Conservation (phyloP, 2,888 invertebrate genomes). For the Cephus sareptanus region DNA sequence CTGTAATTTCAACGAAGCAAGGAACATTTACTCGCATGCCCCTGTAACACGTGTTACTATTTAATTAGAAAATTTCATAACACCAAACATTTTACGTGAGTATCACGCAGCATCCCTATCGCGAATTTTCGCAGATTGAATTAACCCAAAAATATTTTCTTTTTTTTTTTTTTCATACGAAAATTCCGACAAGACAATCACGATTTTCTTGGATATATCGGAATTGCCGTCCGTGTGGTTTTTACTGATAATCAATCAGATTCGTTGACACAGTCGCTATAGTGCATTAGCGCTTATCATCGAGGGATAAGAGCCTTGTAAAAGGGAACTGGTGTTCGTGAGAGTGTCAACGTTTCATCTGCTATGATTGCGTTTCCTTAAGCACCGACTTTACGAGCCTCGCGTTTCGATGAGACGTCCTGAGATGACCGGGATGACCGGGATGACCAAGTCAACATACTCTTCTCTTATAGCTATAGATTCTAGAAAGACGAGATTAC, state of each 20-base stretch:
- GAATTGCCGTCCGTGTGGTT: background rate
- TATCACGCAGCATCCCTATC: too few species aligned
- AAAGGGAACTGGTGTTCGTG: background rate
- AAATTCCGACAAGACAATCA: too few species aligned
- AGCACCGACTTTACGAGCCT: conserved; percentile 8
- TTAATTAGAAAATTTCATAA: too few species aligned
- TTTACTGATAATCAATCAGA: conserved; percentile 20
- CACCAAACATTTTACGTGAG: too few species aligned
- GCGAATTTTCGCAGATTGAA: too few species aligned
- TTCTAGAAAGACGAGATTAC: too few species aligned
- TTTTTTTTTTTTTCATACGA: too few species aligned
- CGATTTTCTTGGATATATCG: background rate
- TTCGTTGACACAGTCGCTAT: conserved; percentile 8
- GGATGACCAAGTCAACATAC: conserved; percentile 6
- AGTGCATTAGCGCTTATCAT: background rate
- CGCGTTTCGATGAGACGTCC: background rate
- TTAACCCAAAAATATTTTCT: too few species aligned
- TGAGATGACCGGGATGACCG: conserved; percentile 1
- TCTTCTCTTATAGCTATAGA: background rate
- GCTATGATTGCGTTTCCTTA: conserved; percentile 6
- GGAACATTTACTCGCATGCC: too few species aligned
- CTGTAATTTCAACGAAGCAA: too few species aligned
- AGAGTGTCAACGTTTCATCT: conserved; percentile 5
- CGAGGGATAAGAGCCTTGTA: background rate
- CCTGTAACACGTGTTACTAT: too few species aligned